These are phyloP conservation scores for Podarcis raffonei DNA, from an alignment of 2,113 vertebrate species.

Conservation along the genomic window DNA sequence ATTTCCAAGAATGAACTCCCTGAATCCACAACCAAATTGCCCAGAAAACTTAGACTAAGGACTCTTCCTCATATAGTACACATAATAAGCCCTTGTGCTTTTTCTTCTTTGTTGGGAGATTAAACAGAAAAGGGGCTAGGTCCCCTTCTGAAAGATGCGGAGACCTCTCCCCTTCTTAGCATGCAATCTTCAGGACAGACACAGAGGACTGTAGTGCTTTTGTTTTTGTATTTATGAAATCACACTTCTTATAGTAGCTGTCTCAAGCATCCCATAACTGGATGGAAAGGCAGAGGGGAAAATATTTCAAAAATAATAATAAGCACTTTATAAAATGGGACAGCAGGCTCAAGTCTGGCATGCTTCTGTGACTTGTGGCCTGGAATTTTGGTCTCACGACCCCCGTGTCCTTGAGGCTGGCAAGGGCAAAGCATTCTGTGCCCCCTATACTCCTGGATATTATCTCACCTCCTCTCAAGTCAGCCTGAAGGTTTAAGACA, in stretches of 20 bases:
- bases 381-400: background rate
- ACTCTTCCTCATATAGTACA: background rate
- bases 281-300: background rate
- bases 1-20: conserved; percentile 20
- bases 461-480: background rate
- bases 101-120: background rate
- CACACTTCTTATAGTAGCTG: background rate
- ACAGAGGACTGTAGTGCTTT: background rate
- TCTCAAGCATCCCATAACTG: background rate
- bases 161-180: background rate
- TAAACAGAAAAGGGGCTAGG: background rate
- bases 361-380: background rate
- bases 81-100: background rate
- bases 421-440: background rate
- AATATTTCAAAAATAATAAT: background rate
- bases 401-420: background rate
- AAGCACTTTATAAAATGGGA: background rate
- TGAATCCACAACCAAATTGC: conserved; percentile 4
- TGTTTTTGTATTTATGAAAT: background rate
- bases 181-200: background rate
- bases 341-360: background rate
- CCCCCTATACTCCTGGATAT: background rate
- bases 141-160: background rate
- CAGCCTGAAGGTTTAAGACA: background rate
- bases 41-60: conserved; percentile 7